Base-by-base conservation (phyloP, 2,888 invertebrate genomes). In the Ectemnius continuus region DNA sequence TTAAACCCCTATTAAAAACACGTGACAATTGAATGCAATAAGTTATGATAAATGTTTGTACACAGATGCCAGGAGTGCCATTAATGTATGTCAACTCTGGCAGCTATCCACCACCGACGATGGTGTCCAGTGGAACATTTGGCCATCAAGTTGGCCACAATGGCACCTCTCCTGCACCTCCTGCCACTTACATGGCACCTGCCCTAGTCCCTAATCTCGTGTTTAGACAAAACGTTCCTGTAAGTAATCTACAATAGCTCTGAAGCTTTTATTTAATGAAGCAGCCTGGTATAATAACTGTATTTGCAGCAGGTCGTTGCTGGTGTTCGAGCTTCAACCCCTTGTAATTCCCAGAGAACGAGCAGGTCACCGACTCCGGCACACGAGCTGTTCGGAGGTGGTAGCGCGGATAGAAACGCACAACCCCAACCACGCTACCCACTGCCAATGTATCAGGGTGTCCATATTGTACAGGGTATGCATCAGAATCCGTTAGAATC, bases 401-500 rank as follows among this genome's bases (percentile, higher is more conserved):
- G 86, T 69, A 86, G 83, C 72, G 88, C 87, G 67, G 90, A 90
- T 77, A 87, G 89, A 87, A 89, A 76, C 85, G 86, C 86, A 84
- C 90, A 90, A 85, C 75, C 86, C 69, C 90, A 88, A 81, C 83
- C 89, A 79, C 89, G 88, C 82, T 91, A 90, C 82, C 89, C 90
- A 89, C 87, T 90, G 88, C 90, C 90, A 89, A 88, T 91, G 88
- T 90, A 90, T 85, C 90, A 90, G 84, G 90, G 88, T 87, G 88
- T 90, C 79, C 89, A 90, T 84, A 89, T 90, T 75, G 87, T 91
- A 67, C 90, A 90, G 88, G 90, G 90, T 90, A 65, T 2, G 4
- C 4, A 36, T 11, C 11, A 36, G 36, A 23, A 23, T 0, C 3
- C 23, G 23, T 23, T 2, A 36, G 36, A 52, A 14, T 52, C 52